Base-by-base conservation (phyloP, 2,888 invertebrate genomes). In the Caenorhabditis sinica region DNA sequence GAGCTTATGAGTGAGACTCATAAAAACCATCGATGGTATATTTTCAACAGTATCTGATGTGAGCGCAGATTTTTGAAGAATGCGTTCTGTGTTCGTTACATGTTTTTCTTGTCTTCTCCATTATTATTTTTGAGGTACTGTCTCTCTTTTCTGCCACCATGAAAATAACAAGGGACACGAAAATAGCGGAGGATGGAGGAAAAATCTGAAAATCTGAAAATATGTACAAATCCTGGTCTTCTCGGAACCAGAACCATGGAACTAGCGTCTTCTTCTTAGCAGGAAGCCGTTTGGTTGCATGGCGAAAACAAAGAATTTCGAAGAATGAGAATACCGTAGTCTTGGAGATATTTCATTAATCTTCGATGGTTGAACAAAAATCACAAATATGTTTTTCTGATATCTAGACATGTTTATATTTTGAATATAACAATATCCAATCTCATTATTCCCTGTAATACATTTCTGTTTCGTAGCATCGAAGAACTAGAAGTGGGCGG, bases 221-320 rank as follows among this genome's bases (percentile, higher is more conserved):
- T 51, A 51, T 49, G 30, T 36, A 51, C 51, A 68, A 68, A 68
- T 68, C 68, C 51, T 49, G 4, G 49, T 49, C 66, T 68, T 68
- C 51, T 53, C 6, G 9, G 68, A 68, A 66, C 49, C 45, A 28
- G 23, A 65, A 66, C 65, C 30, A 66, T 20, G 23, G 6, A 51
- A 51, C 2, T 13, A 8, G 15, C 49, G 40, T 40, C 20, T 20
- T 49, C 20, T 49, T 20, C 20, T 20, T 49, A 49, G 20, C 36
- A 23, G 61, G 61, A 63, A 63, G 43, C 63, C 43, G 25, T 45
- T 28, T 23, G 13, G 4, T 4, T 15, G 9, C n/a, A n/a, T n/a
- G n/a, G n/a, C 20, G 11, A 56, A 13, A 56, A 56, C 23, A 56
- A 17, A 56, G 1, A 28, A 25, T 66, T 49, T 28, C 2, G 9